Percentiles rank a stretch among this genome's conserved stretches.
Evolutionary conservation across 1,140 invertebrate genomes (phyloP).

Genomic region (Yoshiicerus persimilis): DNA sequence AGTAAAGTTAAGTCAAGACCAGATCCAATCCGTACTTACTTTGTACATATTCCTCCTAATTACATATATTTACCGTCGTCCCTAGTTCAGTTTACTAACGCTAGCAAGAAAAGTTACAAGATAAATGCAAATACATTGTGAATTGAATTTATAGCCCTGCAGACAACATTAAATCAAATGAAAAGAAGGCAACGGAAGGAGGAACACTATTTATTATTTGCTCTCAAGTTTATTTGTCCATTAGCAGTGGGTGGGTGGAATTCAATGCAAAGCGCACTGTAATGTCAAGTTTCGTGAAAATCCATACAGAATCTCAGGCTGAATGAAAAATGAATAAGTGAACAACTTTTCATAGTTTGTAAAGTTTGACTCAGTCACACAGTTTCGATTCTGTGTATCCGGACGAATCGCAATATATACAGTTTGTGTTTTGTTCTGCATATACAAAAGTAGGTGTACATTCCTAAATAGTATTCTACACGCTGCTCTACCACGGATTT

Average conservation of each 20-base stretch:
- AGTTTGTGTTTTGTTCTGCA: background rate
- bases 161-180: background rate
- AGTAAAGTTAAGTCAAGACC: background rate
- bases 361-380: background rate
- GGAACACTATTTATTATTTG: constrained; percentile 18
- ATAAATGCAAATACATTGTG: background rate
- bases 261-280: background rate
- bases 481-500: background rate
- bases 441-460: background rate
- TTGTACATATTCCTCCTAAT: background rate
- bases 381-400: background rate
- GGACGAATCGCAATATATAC: background rate
- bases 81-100: background rate
- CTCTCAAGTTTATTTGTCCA: constrained; percentile 13
- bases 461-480: background rate
- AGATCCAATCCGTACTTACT: background rate
- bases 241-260: constrained; percentile 4
- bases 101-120: background rate
- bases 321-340: constrained; percentile 5
- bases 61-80: background rate
- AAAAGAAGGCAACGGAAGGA: constrained; percentile 18
- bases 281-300: background rate
- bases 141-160: background rate
- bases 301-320: background rate
- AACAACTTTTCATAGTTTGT: background rate